Base-by-base conservation (phyloP, 2,888 invertebrate genomes). In the Nebria brevicollis region DNA sequence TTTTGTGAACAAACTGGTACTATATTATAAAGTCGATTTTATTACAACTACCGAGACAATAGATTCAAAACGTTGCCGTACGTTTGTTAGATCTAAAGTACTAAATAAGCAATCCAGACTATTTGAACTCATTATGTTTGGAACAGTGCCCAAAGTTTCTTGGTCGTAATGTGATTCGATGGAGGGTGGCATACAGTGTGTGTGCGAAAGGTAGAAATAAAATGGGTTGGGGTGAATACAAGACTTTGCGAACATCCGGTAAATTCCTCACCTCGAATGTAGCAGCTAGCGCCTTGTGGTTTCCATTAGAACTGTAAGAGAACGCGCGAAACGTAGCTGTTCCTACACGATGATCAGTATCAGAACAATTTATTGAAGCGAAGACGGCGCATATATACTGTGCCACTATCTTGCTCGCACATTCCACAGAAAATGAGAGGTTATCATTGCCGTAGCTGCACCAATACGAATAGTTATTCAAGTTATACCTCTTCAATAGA, bases 81-180 rank as follows among this genome's bases (percentile, higher is more conserved):
- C 54, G 54, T 68, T 68, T 68, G 68, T 25, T 68, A 25, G 15
- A 25, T 68, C 25, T 25, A 25, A 68, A 68, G 42, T 25, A 68
- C 77, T 77, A 68, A 77, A 77, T 77, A 77, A 77, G 77, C 77
- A 77, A 68, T 77, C 77, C 77, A 70, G 66, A 68, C 42, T 66
- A 68, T 77, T 66, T 66, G 68, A 77, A 68, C 66, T 77, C 77
- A 77, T 77, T 77, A 68, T 34, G 68, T 77, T 66, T 77, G 77
- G 77, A 64, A 15, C 70, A 43, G 70, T 42, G 77, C 77, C 77
- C 66, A 73, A 77, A 77, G 77, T 77, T 77, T 77, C 68, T 42
- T 66, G 68, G 70, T 75, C 75, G 54, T 75, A 41, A 70, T 25
- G 70, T 15, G 70, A 70, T 25, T 70, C 41, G 73, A 43, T 42